These are phyloP conservation scores for Panopea generosa DNA, from an alignment of 2,888 invertebrate species.

Conservation along the genomic window DNA sequence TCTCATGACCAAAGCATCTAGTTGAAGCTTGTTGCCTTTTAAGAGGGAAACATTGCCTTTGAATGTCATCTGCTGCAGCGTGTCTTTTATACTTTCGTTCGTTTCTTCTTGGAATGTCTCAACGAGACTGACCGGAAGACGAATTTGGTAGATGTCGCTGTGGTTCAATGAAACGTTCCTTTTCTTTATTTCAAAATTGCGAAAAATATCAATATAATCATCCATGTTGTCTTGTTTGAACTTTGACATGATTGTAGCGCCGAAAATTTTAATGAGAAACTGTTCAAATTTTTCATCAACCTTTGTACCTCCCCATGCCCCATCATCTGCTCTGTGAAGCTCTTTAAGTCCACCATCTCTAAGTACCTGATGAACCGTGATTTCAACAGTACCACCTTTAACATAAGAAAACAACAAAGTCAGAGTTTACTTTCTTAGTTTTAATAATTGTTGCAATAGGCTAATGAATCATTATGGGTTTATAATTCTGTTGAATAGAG, in stretches of 20 bases:
- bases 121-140: slow-evolving; percentile 16
- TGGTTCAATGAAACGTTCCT: slow-evolving; percentile 8
- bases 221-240: slow-evolving; percentile 23
- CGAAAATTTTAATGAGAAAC: slow-evolving; percentile 28
- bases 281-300: slow-evolving; percentile 20
- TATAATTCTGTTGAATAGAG: too few relatives aligned
- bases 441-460: too few relatives aligned
- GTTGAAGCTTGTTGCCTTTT: slow-evolving; percentile 10
- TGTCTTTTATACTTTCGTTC: slow-evolving; percentile 12
- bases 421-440: too few relatives aligned
- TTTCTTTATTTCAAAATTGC: slow-evolving; percentile 29
- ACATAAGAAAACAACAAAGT: too few relatives aligned
- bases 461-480: too few relatives aligned
- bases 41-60: not conserved
- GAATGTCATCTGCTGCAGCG: slow-evolving; percentile 10
- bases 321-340: not conserved
- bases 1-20: slow-evolving; percentile 8
- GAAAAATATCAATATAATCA: slow-evolving; percentile 25
- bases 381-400: slow-evolving; percentile 13
- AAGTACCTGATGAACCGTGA: slow-evolving; percentile 6
- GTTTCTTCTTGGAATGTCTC: slow-evolving; percentile 18
- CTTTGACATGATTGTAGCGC: slow-evolving; percentile 6
- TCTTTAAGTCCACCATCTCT: not conserved
- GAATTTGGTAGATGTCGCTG: not conserved
- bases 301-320: too few relatives aligned